These are phyloP conservation scores for Iguana delicatissima DNA, from an alignment of 2,797 vertebrate species.

Conservation along the genomic window DNA sequence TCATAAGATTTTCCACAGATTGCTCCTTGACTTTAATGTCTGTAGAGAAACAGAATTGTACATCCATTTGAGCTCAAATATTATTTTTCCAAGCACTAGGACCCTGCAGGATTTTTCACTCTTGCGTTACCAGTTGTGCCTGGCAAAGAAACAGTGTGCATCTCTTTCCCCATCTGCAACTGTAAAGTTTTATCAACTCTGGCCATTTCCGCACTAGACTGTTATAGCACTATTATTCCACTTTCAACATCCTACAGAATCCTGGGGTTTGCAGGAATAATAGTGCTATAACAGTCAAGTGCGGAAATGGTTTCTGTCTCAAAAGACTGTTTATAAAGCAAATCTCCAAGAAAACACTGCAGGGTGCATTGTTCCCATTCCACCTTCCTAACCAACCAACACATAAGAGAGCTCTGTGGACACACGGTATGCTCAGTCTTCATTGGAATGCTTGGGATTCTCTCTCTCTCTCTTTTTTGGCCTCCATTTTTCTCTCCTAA, in stretches of 20 bases:
- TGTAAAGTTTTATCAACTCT: neutral
- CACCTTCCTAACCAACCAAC: neutral
- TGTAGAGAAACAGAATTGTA: slow-evolving; percentile 69
- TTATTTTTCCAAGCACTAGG: neutral
- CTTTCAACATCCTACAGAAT: too few relatives aligned
- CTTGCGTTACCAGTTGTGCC: neutral
- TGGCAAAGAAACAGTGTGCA: neutral
- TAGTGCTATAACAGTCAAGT: too few relatives aligned
- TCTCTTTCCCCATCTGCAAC: neutral
- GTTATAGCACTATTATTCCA: too few relatives aligned
- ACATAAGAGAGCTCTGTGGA: neutral
- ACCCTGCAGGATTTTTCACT: neutral
- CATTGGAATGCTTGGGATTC: neutral
- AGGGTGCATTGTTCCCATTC: neutral
- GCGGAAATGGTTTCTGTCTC: neutral
- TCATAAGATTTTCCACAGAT: slow-evolving; percentile 95
- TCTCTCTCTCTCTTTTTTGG: too few relatives aligned
- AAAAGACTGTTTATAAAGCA: neutral
- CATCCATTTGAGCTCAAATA: slow-evolving; percentile 22
- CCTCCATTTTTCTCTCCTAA: neutral
- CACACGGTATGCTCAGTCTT: too few relatives aligned
- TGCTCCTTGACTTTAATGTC: slow-evolving; percentile 98
- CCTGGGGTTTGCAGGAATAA: too few relatives aligned
- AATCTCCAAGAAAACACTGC: neutral
- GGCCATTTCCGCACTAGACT: too few relatives aligned